Evolutionary conservation across 2,797 vertebrate genomes (phyloP).

Genomic region (Arrhamphus sclerolepis): DNA sequence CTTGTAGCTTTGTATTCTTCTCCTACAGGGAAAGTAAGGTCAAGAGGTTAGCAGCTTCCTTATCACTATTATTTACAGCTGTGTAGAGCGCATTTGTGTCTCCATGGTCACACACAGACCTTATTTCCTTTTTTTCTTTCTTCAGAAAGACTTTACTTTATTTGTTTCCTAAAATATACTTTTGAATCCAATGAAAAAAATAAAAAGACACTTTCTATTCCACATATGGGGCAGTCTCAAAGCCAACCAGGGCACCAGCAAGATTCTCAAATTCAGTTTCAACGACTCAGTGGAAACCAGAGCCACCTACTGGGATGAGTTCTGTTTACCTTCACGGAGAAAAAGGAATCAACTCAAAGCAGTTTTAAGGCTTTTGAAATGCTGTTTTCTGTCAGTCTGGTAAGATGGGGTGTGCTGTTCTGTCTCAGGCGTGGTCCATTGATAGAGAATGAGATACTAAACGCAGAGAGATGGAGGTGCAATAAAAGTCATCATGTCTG

Average conservation of each 20-base stretch:
- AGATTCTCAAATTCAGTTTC: constrained; percentile 37
- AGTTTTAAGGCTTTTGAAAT: constrained; percentile 60
- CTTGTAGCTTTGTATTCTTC: constrained; percentile 32
- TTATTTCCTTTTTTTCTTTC: constrained; percentile 1
- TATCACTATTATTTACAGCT: constrained; percentile 39
- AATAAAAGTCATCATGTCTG: constrained; percentile 43
- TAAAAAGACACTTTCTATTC: constrained; percentile 19
- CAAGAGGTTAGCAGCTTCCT: constrained; percentile 36
- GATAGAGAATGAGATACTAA: constrained; percentile 40
- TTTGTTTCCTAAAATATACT: neutral
- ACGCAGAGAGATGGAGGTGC: constrained; percentile 30
- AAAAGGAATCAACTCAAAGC: constrained; percentile 40
- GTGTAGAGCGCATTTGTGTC: constrained; percentile 18
- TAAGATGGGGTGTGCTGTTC: constrained; percentile 56
- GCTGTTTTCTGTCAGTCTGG: constrained; percentile 60
- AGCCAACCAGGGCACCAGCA: constrained; percentile 28
- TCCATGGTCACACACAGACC: constrained; percentile 1
- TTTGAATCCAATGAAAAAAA: constrained; percentile 7
- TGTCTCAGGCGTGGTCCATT: constrained; percentile 39
- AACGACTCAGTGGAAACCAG: constrained; percentile 33
- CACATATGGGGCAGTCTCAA: neutral
- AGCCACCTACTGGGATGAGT: constrained; percentile 45
- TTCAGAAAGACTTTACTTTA: constrained; percentile 1
- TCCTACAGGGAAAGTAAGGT: constrained; percentile 27
- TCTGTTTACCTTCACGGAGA: constrained; percentile 44